Evolutionary conservation across 2,113 vertebrate genomes (phyloP), one percentile per base, ranked within the genome.

Genomic region (Todiramphus saurophagus): DNA sequence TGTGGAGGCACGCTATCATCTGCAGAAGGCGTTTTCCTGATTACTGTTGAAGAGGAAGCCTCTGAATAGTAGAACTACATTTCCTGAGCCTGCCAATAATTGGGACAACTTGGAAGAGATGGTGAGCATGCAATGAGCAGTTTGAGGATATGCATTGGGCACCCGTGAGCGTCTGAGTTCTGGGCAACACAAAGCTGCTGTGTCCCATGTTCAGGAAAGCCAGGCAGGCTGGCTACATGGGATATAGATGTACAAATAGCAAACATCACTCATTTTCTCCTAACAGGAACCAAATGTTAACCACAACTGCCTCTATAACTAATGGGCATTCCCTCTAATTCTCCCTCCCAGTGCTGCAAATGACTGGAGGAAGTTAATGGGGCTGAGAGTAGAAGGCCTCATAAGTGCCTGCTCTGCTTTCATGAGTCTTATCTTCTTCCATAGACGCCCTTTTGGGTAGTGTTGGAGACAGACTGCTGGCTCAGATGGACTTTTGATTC

Each of bases 11-110:
- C 10, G 28, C 31, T 21, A 1, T 16, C 39, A 20, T n/a, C 0
- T 2, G 28, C 28, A 84, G 66, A 48, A 75, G 51, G 10, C n/a
- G 3, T 7, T 77, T 55, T 53, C 64, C 68, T 46, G 20, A 11
- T 16, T 41, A 0, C n/a, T 13, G 41, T 1, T 5, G 41, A 7
- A 7, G 11, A 70, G 55, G 3, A 1, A 82, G 18, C 13, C 58
- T 13, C n/a, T 67, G 60, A 28, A 20, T 0, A 75, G 43, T 41
- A 72, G 51, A 24, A 10, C 7, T 35, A 0, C 10, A 1, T 76
- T 44, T 30, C 11, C n/a, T 48, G 20, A 4, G 10, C 66, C 66
- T 83, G 62, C 41, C 58, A 13, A 31, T 11, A 28, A 11, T 0
- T 86, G 72, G 35, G 53, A 55, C 27, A 48, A 55, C 37, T 25